phyloP scores from a whole-genome alignment of 1,140 invertebrate species.

The Neelides sp. region DNA sequence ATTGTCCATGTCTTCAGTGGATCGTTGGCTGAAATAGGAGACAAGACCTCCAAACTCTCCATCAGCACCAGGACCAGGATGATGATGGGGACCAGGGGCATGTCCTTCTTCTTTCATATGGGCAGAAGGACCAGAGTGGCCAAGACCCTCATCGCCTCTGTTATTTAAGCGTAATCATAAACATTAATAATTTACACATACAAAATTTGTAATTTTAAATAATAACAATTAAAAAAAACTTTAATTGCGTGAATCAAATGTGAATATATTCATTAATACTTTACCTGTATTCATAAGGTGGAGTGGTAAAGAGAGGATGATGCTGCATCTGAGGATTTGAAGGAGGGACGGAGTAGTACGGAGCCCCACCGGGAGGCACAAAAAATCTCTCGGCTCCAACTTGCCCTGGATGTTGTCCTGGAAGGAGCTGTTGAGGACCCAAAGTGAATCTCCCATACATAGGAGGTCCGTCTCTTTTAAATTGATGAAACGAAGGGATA shows the following conservation, averaged over 20 bases:
- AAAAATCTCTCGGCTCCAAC: constrained; percentile 17
- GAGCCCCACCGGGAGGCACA: constrained; percentile 5
- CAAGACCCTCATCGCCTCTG: too few species aligned
- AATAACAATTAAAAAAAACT: too few species aligned
- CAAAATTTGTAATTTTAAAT: background rate
- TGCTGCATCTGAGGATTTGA: background rate
- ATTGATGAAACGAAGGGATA: constrained; percentile 30
- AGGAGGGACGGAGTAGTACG: constrained; percentile 7
- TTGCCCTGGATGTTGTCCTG: constrained; percentile 5
- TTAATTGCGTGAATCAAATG: too few species aligned
- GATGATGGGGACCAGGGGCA: constrained; percentile 32
- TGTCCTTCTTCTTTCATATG: background rate
- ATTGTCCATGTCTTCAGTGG: constrained; percentile 55
- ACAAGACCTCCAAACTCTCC: constrained; percentile 67
- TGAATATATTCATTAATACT: too few species aligned
- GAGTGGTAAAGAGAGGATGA: background rate
- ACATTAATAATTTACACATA: background rate
- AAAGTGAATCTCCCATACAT: background rate
- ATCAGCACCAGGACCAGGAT: constrained; percentile 29
- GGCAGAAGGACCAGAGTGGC: background rate
- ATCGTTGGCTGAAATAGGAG: constrained; percentile 69
- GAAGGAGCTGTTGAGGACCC: constrained; percentile 1
- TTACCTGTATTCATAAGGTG: constrained; percentile 23
- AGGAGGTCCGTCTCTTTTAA: constrained; percentile 16
- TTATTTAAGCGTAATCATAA: background rate